phyloP scores from a whole-genome alignment of 2,888 invertebrate species.

The Uloborus plumipes region DNA sequence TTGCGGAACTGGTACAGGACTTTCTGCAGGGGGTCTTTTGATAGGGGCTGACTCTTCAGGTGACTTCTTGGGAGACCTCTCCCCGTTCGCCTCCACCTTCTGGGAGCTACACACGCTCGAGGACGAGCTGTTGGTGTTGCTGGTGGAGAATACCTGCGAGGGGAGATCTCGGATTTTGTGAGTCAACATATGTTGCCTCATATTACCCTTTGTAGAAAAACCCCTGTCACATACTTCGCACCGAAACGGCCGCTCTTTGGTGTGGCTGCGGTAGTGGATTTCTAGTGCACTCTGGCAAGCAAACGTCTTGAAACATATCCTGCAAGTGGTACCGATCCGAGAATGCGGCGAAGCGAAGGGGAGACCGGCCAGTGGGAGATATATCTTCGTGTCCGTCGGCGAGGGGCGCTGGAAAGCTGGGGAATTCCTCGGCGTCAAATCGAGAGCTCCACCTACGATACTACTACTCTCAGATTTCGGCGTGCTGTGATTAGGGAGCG shows the following conservation, averaged over 20 bases:
- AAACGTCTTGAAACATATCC: slow-evolving; percentile 98
- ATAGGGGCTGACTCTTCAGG: slow-evolving; percentile 2
- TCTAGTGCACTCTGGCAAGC: slow-evolving; percentile 96
- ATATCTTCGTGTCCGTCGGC: slow-evolving; percentile 53
- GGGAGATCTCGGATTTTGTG: slow-evolving; percentile 81
- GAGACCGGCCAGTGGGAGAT: slow-evolving; percentile 71
- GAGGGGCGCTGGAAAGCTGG: slow-evolving; percentile 36
- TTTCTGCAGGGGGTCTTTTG: slow-evolving; percentile 27
- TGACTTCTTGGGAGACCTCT: slow-evolving; percentile 18
- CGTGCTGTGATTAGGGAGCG: slow-evolving; percentile 11
- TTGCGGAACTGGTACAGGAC: slow-evolving; percentile 76
- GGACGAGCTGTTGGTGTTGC: slow-evolving; percentile 1
- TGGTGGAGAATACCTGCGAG: slow-evolving; percentile 66
- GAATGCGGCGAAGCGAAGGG: slow-evolving; percentile 75
- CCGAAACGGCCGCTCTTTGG: slow-evolving; percentile 96
- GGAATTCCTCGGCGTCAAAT: slow-evolving; percentile 67
- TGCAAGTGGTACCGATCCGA: slow-evolving; percentile 94
- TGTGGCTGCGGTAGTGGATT: slow-evolving; percentile 94
- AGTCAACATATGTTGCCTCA: slow-evolving; percentile 98
- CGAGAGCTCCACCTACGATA: slow-evolving; percentile 69
- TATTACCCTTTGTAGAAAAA: slow-evolving; percentile 98
- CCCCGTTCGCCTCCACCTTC: slow-evolving; percentile 11
- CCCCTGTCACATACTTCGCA: slow-evolving; percentile 93
- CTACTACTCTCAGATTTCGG: slow-evolving; percentile 67
- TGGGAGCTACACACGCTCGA: slow-evolving; percentile 8